Percentiles rank a stretch among this genome's conserved stretches.
phyloP scores from a whole-genome alignment of 2,113 vertebrate genomes.

The Colossoma macropomum region DNA sequence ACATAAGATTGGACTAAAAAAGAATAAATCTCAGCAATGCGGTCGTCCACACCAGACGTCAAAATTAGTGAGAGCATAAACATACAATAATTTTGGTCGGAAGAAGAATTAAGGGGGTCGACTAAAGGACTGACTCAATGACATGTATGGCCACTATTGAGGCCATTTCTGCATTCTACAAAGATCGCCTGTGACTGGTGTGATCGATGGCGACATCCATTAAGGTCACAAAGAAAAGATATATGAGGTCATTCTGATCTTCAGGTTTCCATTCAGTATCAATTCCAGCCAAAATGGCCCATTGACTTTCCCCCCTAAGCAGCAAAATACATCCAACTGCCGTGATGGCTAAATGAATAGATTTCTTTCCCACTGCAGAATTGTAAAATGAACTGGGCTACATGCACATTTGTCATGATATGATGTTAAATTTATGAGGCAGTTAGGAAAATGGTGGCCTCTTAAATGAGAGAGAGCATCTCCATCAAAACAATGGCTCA shows the following conservation, averaged over 20 bases:
- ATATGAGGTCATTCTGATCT: conserved; percentile 17
- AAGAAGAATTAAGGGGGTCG: no score
- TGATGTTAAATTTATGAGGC: neutral
- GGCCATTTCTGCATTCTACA: neutral
- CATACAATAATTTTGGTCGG: no score
- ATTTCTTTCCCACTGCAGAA: conserved; percentile 19
- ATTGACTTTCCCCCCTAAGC: conserved; percentile 31
- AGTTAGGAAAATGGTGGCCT: conserved; percentile 13
- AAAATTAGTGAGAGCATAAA: no score
- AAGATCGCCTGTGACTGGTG: neutral
- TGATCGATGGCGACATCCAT: conserved; percentile 17
- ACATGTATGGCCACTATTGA: neutral
- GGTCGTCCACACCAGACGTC: no score
- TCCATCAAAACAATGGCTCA: neutral
- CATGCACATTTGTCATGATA: neutral
- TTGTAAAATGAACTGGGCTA: conserved; percentile 1
- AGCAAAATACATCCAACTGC: conserved; percentile 18
- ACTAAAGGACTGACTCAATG: neutral
- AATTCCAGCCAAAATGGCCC: conserved; percentile 37
- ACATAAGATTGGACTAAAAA: no score
- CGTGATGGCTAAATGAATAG: conserved; percentile 26
- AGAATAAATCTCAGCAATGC: no score
- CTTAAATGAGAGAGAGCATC: conserved; percentile 1
- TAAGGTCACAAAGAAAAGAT: conserved; percentile 25
- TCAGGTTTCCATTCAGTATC: conserved; percentile 33